Evolutionary conservation across 2,113 vertebrate species (phyloP), one percentile per base, ranked within the genome.

Genomic region (Athene noctua): DNA sequence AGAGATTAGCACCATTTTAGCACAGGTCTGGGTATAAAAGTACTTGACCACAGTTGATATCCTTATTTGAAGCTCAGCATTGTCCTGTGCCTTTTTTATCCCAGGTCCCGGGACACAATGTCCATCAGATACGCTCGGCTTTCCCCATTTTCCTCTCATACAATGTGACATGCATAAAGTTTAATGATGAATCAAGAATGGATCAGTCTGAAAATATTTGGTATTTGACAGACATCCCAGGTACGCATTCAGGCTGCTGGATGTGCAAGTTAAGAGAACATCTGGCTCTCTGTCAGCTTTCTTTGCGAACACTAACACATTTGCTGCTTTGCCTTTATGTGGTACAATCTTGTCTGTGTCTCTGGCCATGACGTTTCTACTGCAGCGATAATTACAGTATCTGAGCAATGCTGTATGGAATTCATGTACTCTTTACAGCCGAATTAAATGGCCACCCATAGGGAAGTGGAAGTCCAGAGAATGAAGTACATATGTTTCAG

Each of bases 381-480:
- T 54, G 54, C 17, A 75, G 54, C 70, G 79, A 8, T 74, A 90
- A 96, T 85, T 72, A 70, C 51, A 92, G 62, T 74, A 95, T 70
- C 58, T 86, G 88, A 70, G 74, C 67, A 68, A 58, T 73, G 87
- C 81, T 74, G 32, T 44, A 47, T 77, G 81, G 51, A 80, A 91
- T 86, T 74, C 38, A 74, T 9, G 46, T 34, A 36, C 73, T 65
- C 58, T 62, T 62, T 52, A 80, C 29, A 95, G 78, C 49, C 81
- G 80, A 95, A 95, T 93, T 83, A 94, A 95, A 95, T 49, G 81
- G 42, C 38, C 59, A 78, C 47, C 89, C 27, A 22, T 6, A 66
- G 54, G n/a, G 87, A 94, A 88, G 73, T 59, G 46, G 62, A 91
- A 94, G 74, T 70, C 51, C 88, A 62, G 67, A 88, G 13, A 73